Evolutionary conservation across 2,113 vertebrate species (phyloP).

Genomic region (Scopus umbretta): DNA sequence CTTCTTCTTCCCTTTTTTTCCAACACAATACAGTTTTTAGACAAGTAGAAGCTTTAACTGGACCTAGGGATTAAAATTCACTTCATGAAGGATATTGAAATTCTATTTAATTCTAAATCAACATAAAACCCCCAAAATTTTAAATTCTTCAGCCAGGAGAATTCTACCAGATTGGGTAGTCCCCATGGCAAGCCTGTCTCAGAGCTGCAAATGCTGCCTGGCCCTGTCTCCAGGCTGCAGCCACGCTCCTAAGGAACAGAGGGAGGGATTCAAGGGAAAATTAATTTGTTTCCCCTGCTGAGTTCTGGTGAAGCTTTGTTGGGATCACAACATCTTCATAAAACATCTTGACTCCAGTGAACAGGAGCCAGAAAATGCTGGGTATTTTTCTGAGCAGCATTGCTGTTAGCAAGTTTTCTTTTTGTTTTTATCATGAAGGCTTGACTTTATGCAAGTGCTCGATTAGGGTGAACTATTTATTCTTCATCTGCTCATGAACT

Average conservation of each 20-base stretch:
- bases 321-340: neutral
- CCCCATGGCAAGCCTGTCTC: neutral
- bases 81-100: neutral
- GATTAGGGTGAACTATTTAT: neutral
- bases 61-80: neutral
- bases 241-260: neutral
- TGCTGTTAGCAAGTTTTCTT: neutral
- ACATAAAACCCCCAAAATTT: neutral
- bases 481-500: neutral
- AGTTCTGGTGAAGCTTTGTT: neutral
- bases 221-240: neutral
- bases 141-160: neutral
- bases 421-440: neutral
- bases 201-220: neutral
- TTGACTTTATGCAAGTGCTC: neutral
- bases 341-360: neutral
- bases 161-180: neutral
- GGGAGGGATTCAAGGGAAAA: neutral
- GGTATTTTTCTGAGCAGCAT: neutral
- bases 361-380: neutral
- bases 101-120: neutral
- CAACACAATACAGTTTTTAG: neutral
- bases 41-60: neutral
- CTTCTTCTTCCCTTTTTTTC: neutral
- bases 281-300: neutral